phyloP scores from a whole-genome alignment of 1,140 invertebrate genomes.

The Dreissena rostriformis region DNA sequence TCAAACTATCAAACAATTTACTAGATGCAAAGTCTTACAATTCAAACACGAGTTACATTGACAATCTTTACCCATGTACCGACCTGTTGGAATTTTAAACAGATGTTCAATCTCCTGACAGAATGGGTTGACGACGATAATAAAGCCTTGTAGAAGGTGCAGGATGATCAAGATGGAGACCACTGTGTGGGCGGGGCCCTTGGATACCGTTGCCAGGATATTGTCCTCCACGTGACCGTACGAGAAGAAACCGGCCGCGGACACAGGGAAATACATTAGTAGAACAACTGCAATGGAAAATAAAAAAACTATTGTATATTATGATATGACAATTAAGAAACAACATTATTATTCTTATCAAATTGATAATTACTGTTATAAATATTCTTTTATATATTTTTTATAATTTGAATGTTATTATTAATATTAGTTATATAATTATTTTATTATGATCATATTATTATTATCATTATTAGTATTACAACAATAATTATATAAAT shows the following conservation, averaged over 20 bases:
- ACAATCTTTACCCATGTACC: constrained; percentile 63
- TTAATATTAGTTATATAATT: no score
- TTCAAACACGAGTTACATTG: no score
- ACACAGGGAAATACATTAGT: constrained; percentile 76
- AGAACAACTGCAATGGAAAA: constrained; percentile 72
- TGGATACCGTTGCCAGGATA: constrained; percentile 69
- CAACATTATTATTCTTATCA: no score
- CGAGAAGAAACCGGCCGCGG: constrained; percentile 68
- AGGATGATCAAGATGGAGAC: constrained; percentile 79
- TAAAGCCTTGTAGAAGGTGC: constrained; percentile 80
- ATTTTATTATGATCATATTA: no score
- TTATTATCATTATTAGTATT: no score
- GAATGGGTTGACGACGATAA: constrained; percentile 82
- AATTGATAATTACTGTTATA: no score
- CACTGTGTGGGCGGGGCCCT: constrained; percentile 51
- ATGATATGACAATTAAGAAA: no score
- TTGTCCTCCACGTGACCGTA: constrained; percentile 72
- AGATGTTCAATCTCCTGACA: constrained; percentile 87
- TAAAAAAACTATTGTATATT: neutral
- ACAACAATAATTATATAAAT: no score
- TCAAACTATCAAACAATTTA: no score
- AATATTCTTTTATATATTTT: no score
- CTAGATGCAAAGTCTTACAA: no score
- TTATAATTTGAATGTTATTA: no score
- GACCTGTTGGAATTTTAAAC: constrained; percentile 85